These are phyloP conservation scores for Amniataba percoides DNA, from an alignment of 2,797 vertebrate species.

Conservation along the genomic window DNA sequence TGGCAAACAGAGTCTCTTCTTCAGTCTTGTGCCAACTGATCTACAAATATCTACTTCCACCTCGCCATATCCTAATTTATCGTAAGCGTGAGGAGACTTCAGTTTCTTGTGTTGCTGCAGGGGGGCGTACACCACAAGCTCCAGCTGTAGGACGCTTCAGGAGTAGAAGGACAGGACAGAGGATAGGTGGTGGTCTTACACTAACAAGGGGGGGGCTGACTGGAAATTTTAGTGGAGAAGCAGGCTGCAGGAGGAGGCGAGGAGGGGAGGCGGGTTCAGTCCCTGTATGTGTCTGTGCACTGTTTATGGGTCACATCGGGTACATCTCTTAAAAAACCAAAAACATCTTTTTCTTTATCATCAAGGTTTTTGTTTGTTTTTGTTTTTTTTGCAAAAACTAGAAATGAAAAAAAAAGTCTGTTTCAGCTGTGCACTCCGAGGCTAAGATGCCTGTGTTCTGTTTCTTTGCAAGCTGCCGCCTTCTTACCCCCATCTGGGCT, in stretches of 20 bases:
- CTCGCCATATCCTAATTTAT: constrained; percentile 59
- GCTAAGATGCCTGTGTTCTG: constrained; percentile 70
- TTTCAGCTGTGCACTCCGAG: constrained; percentile 76
- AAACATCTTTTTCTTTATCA: constrained; percentile 79
- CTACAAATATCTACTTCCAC: constrained; percentile 66
- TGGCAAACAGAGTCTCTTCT: constrained; percentile 47
- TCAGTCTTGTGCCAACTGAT: constrained; percentile 73
- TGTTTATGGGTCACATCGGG: constrained; percentile 83
- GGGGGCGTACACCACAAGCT: constrained; percentile 39
- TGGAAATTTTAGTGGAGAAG: constrained; percentile 45
- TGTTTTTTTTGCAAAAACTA: constrained; percentile 70
- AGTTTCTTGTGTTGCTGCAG: constrained; percentile 48
- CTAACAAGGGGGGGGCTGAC: constrained; percentile 29
- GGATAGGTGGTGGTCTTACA: constrained; percentile 63
- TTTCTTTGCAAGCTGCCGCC: constrained; percentile 71
- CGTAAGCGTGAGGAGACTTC: constrained; percentile 35
- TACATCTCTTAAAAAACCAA: constrained; percentile 84
- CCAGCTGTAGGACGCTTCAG: constrained; percentile 49
- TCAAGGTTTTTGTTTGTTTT: constrained; percentile 37
- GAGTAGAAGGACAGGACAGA: constrained; percentile 65
- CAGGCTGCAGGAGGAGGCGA: constrained; percentile 38
- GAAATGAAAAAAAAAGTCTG: constrained; percentile 61
- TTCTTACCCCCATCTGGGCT: constrained; percentile 55
- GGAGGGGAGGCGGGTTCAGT: constrained; percentile 21
- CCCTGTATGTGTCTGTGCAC: constrained; percentile 79